phyloP scores from a whole-genome alignment of 2,797 vertebrate genomes.

The Atherinosoma microstoma region DNA sequence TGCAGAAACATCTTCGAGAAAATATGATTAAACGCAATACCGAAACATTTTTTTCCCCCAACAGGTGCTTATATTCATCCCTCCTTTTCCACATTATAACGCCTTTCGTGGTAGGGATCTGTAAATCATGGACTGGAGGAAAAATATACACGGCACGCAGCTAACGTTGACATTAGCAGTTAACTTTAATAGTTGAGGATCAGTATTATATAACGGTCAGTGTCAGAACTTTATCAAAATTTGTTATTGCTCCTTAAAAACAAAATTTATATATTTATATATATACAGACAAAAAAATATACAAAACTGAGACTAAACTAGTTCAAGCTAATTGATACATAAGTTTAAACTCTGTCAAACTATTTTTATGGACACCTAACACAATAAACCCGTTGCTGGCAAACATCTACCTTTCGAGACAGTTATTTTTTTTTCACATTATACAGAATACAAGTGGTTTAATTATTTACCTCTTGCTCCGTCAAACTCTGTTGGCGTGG shows the following conservation, averaged over 20 bases:
- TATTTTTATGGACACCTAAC: no score
- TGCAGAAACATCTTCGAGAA: not conserved
- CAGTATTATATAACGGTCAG: not conserved
- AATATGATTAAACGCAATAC: not conserved
- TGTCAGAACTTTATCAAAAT: not conserved
- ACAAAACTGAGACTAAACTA: not conserved
- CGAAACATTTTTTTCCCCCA: not conserved
- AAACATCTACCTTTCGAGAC: not conserved
- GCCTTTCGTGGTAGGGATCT: constrained; percentile 26
- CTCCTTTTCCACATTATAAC: not conserved
- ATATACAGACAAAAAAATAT: no score
- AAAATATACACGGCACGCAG: not conserved
- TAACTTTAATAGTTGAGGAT: constrained; percentile 8
- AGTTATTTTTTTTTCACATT: not conserved
- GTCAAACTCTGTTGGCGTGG: constrained; percentile 21
- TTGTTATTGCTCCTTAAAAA: accelerated
- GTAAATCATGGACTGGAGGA: not conserved
- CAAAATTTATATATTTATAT: no score
- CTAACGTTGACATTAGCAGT: constrained; percentile 14
- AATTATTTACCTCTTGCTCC: constrained; percentile 47
- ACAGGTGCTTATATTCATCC: not conserved
- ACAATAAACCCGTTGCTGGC: not conserved
- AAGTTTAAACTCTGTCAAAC: not conserved
- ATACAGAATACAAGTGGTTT: accelerated
- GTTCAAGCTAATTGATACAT: not conserved